Base-by-base conservation (phyloP, 2,113 vertebrate species). In the Cisticola juncidis region DNA sequence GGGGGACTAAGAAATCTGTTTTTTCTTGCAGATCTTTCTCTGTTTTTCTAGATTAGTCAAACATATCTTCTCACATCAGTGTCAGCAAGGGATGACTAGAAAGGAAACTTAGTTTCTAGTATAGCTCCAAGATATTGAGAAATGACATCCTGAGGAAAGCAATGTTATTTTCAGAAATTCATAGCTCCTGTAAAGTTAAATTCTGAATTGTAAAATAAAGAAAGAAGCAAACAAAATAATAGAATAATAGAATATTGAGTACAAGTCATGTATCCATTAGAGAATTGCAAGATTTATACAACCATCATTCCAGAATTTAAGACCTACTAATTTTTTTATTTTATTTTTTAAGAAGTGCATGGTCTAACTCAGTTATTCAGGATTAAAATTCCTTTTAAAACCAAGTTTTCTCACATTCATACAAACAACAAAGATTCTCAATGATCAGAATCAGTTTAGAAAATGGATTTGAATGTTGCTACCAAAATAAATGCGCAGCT, bases 1-100 rank as follows among this genome's bases (percentile, higher is more conserved):
- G 4, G 7, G 4, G 7, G 2, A 53, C 7, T 6, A n/a, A 82
- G 71, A 91, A 26, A 18, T 4, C 7, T 64, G 4, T 0, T n/a
- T 51, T 17, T 60, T 83, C 35, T 80, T 38, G 6, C 18, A 31
- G 20, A 15, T 25, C 1, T 69, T 90, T 74, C 26, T 38, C 28
- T 57, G 1, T 45, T 29, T 71, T 83, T 86, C 53, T 60, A 25
- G 5, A 44, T 69, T 74, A 35, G 5, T 4, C 35, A 57, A 80
- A 56, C 10, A 18, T 26, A 12, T 74, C 20, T 53, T 73, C 60
- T 84, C 44, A 31, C 20, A 35, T 36, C 12, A 51, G 3, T 36
- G 14, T 64, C 33, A 56, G 12, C 1, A 1, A 65, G 9, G 15
- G 10, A 19, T 33, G 21, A 5, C 15, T 78, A 40, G 13, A 86